A percentile compares a stretch with the other conserved stretches of the same genome.
Conservation (phyloP, 2,888 invertebrate genomes). For the Agrochola lychnidis region DNA sequence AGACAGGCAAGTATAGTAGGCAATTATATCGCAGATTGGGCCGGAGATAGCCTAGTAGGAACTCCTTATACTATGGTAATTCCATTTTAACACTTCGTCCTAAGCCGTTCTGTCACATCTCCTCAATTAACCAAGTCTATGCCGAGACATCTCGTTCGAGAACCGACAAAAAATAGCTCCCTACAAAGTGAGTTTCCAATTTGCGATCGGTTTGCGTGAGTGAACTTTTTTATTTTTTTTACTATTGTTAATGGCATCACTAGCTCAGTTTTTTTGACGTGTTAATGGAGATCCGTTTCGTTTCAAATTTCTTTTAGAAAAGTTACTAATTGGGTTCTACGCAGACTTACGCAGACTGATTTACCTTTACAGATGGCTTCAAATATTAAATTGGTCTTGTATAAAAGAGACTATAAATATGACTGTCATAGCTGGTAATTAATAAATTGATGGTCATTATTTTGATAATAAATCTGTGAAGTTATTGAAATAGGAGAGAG, state of each 20-base stretch:
- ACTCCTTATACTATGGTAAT: no score
- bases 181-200: constrained; percentile 75
- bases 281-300: constrained; percentile 37
- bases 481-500: not conserved
- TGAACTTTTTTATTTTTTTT: constrained; percentile 71
- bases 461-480: not conserved
- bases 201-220: constrained; percentile 72
- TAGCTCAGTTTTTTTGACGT: constrained; percentile 43
- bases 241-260: constrained; percentile 72
- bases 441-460: not conserved
- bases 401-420: not conserved
- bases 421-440: not conserved
- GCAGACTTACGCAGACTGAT: constrained; percentile 5
- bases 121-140: constrained; percentile 59
- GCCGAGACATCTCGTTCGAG: constrained; percentile 67
- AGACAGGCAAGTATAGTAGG: no score
- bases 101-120: constrained; percentile 40
- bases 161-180: constrained; percentile 73
- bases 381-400: no score
- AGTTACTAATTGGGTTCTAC: constrained; percentile 37
- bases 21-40: no score
- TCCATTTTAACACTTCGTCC: not conserved
- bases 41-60: no score
- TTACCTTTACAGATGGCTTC: not conserved
- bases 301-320: constrained; percentile 21